These are phyloP conservation scores for Melanchra persicariae DNA, from an alignment of 2,888 invertebrate genomes.

Conservation along the genomic window DNA sequence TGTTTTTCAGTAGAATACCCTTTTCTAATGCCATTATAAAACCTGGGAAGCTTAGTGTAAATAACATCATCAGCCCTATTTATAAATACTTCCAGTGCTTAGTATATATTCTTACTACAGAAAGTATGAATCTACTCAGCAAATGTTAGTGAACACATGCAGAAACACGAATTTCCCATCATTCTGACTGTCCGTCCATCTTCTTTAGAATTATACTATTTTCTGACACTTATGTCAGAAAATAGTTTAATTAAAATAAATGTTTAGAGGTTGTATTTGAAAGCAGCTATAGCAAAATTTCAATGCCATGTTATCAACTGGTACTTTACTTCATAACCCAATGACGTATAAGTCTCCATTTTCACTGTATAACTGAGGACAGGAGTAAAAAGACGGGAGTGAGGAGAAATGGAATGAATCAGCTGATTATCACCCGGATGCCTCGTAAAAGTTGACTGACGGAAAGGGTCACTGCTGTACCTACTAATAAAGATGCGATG, in stretches of 20 bases:
- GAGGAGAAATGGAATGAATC: constrained; percentile 55
- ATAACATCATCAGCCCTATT: too few species aligned
- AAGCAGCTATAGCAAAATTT: background rate
- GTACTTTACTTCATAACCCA: background rate
- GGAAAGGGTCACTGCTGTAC: constrained; percentile 52
- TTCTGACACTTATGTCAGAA: too few species aligned
- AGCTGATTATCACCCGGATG: constrained; percentile 57
- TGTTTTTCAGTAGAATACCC: too few species aligned
- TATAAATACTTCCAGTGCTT: too few species aligned
- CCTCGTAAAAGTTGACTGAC: constrained; percentile 60
- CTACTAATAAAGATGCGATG: constrained; percentile 55
- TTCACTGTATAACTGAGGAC: constrained; percentile 12
- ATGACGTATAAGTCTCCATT: background rate
- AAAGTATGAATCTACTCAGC: too few species aligned
- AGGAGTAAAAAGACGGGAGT: constrained; percentile 29
- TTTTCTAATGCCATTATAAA: too few species aligned
- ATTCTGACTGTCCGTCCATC: background rate
- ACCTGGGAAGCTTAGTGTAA: too few species aligned
- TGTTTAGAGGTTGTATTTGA: background rate
- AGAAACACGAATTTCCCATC: too few species aligned
- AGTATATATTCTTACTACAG: too few species aligned
- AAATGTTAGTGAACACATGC: too few species aligned
- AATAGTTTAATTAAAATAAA: background rate
- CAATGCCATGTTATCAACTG: background rate
- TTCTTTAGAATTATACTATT: too few species aligned